Base-by-base conservation (phyloP, 2,888 invertebrate species). In the Cryptus viduatorius region DNA sequence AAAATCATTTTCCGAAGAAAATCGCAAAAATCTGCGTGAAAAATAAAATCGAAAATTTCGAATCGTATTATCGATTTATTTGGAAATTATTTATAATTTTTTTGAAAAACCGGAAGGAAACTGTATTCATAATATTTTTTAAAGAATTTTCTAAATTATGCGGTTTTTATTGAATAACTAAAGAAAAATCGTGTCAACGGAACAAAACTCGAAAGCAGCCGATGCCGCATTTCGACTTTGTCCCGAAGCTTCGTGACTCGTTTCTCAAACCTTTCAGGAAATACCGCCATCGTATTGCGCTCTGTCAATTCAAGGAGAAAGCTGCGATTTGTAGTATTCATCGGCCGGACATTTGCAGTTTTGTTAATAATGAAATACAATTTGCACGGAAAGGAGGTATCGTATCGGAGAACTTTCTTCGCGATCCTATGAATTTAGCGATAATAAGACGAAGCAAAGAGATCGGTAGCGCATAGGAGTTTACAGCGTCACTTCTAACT, bases 401-500 rank as follows among this genome's bases (percentile, higher is more conserved):
- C 5, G 19, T 61, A 56, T 73, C 12, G 61, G 5, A 19, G 29
- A 31, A 61, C 73, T 73, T 73, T 73, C 73, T 46, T 73, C 73
- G 24, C 24, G 12, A 19, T 7, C 7, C n/a, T 14, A 14, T 12
- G 29, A 56, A 59, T 72, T 72, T 59, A 0, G 24, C 59, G 44
- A 48, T 68, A 65, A 65, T 44, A 65, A 65, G 1, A 12, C 19
- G 16, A 19, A 16, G 0, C 37, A 37, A 37, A 7, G 37, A 37
- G 16, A 19, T 42, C 8, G 5, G 37, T 37, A 8, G 37, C 37
- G 37, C 37, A 4, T 4, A 4, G 37, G 37, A 65, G 42, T 65
- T 65, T 12, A n/a, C 44, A 64, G 14, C 61, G 76, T 67, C 82
- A 73, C 12, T 61, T 61, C 73, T 59, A 82, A 72, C 44, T 73